phyloP scores from a whole-genome alignment of 2,797 vertebrate genomes.

The Acomys russatus region DNA sequence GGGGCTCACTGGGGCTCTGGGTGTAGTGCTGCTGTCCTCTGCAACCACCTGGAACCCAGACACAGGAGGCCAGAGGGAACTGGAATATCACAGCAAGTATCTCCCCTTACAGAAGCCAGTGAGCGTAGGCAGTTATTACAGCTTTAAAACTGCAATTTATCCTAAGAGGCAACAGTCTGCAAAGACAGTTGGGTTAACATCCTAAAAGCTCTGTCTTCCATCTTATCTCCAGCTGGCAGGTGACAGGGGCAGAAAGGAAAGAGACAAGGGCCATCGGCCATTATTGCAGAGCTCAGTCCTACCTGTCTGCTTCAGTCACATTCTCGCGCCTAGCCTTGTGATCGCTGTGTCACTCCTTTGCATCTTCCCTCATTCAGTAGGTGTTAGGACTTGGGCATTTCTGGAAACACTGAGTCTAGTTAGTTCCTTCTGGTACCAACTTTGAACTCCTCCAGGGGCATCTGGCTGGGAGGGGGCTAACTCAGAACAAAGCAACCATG shows the following conservation, averaged over 20 bases:
- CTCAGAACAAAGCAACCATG: neutral
- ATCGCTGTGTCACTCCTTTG: neutral
- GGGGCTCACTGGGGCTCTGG: neutral
- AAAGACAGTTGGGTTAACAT: neutral
- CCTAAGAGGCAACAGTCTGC: too few species aligned
- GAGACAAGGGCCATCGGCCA: neutral
- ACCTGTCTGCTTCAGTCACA: neutral
- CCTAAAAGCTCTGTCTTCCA: neutral
- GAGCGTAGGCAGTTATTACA: neutral
- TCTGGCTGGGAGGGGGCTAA: too few species aligned
- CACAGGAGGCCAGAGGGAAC: neutral
- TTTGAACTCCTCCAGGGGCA: neutral
- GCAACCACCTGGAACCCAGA: neutral
- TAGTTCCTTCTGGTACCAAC: neutral
- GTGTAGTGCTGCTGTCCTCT: neutral
- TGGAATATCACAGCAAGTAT: too few species aligned
- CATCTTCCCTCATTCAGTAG: neutral
- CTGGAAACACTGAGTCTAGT: neutral
- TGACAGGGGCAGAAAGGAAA: neutral
- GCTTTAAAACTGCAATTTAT: neutral
- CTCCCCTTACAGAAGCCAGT: neutral
- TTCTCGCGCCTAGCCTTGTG: neutral
- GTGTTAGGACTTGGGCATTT: neutral
- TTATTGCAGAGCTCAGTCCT: neutral
- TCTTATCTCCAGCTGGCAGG: neutral